Conservation (phyloP, 1,140 invertebrate genomes). For the Catajapyx aquilonaris region DNA sequence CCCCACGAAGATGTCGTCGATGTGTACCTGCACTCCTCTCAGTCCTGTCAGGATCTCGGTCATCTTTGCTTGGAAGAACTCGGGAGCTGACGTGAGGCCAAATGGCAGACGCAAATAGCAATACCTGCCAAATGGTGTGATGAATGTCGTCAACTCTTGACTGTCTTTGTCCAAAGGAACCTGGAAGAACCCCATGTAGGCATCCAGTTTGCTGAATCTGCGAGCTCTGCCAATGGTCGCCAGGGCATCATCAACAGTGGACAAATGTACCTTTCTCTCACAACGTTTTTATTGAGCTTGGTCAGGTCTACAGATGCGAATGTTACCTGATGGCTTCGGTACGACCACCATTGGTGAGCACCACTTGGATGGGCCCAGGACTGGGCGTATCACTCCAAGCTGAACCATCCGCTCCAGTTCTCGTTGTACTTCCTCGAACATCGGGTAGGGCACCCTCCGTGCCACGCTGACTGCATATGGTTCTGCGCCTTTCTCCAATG, state of each 20-base stretch:
- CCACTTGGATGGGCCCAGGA: slow-evolving; percentile 9
- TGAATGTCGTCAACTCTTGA: slow-evolving; percentile 10
- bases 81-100: slow-evolving; percentile 9
- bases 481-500: slow-evolving; percentile 2
- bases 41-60: slow-evolving; percentile 5
- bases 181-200: slow-evolving; percentile 11
- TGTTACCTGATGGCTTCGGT: slow-evolving; percentile 1
- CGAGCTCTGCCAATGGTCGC: slow-evolving; percentile 4
- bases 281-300: slow-evolving; percentile 12
- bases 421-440: slow-evolving; percentile 6
- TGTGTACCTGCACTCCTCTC: background rate
- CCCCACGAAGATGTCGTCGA: slow-evolving; percentile 5
- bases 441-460: slow-evolving; percentile 2
- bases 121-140: slow-evolving; percentile 12
- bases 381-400: slow-evolving; percentile 9
- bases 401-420: slow-evolving; percentile 10
- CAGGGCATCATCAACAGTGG: slow-evolving; percentile 1
- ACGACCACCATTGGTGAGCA: slow-evolving; percentile 6
- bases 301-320: slow-evolving; percentile 14
- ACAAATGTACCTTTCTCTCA: slow-evolving; percentile 4
- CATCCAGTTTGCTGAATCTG: slow-evolving; percentile 10
- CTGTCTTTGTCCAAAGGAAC: slow-evolving; percentile 9
- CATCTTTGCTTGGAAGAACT: slow-evolving; percentile 5
- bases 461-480: slow-evolving; percentile 3
- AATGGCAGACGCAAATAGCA: slow-evolving; percentile 9